Evolutionary conservation across 2,113 vertebrate genomes (phyloP), one percentile per base, ranked within the genome.

Genomic region (Mus spicilegus): DNA sequence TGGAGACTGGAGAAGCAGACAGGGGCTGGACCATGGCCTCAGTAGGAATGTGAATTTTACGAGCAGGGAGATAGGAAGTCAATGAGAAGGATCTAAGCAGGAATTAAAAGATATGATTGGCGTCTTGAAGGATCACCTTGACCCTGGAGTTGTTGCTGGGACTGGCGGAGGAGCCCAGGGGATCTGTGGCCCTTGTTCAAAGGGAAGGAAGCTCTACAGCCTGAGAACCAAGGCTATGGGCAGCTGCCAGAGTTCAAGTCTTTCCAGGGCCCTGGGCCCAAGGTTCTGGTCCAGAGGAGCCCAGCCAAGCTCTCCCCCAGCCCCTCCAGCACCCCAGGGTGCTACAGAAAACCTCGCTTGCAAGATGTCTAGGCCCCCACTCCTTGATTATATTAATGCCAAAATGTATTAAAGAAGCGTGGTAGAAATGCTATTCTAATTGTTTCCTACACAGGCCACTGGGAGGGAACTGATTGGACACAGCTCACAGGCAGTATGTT

Each of bases 381-480:
- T 99, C 99, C 99, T 98, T 99, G 99, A 99, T 99, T 99, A 99
- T 99, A 99, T 99, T 99, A 99, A 99, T 99, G 98, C 98, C 99
- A 98, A 99, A 99, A 99, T 99, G 99, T 99, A 99, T 99, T 99
- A 99, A 99, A 99, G 99, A 99, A 99, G 98, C 99, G 99, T 99
- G 98, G 99, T 99, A 99, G 99, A 99, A 99, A 99, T 99, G 99
- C 99, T 99, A 99, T 99, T 99, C 99, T 99, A 99, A 99, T 99
- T 99, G 99, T 99, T 99, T 99, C 99, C 98, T 99, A 99, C 99
- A 99, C 99, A 99, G 99, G 96, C 99, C 99, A 99, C 99, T 99
- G 99, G 99, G 99, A 99, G 99, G 99, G 99, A 99, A 99, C 99
- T 99, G 99, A 99, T 99, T 99, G 99, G 99, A 99, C 99, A 99